Conservation (phyloP, 2,113 vertebrate genomes). For the Sarotherodon lohbergeri region DNA sequence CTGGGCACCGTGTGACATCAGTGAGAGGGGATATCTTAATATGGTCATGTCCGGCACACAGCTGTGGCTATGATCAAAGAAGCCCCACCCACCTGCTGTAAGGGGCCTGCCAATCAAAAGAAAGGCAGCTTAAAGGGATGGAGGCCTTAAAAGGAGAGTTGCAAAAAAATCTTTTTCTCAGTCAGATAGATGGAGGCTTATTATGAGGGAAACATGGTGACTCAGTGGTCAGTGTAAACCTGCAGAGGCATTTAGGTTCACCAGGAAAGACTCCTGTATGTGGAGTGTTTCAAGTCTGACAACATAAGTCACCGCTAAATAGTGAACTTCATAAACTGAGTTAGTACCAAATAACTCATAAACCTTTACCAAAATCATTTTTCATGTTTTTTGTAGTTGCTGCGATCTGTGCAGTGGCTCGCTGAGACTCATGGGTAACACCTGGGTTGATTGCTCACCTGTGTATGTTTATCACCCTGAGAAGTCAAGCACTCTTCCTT, state of each 20-base stretch:
- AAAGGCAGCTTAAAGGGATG: not conserved
- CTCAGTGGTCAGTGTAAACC: not conserved
- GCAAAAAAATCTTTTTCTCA: not conserved
- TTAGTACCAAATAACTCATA: not conserved
- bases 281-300: not conserved
- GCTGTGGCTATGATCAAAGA: not conserved
- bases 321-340: not conserved
- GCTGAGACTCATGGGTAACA: not conserved
- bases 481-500: not conserved
- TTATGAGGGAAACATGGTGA: not conserved
- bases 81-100: not conserved
- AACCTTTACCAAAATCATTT: not conserved
- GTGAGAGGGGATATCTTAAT: not conserved
- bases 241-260: not conserved
- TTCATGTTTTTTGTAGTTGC: not conserved
- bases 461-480: not conserved
- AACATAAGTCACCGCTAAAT: not conserved
- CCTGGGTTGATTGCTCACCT: not conserved
- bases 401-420: not conserved
- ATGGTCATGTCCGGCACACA: not conserved
- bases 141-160: not conserved
- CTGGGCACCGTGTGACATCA: not conserved
- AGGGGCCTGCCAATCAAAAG: not conserved
- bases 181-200: not conserved
- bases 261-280: not conserved